These are phyloP conservation scores for Amblyopsis rosae DNA, from an alignment of 2,113 vertebrate genomes.

Conservation along the genomic window DNA sequence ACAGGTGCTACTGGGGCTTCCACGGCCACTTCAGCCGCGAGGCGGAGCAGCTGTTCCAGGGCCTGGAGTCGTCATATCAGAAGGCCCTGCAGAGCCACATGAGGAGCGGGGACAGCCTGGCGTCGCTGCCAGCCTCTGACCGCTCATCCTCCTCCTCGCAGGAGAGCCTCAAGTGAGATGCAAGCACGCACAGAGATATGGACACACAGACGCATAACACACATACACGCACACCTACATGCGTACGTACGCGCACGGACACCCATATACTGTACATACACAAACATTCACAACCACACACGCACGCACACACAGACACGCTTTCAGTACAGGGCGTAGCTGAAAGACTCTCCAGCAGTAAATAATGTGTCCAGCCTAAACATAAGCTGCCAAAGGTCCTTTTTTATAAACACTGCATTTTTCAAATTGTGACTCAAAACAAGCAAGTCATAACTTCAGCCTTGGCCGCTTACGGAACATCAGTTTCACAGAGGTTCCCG, in stretches of 20 bases:
- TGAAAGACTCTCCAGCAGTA: too few species aligned
- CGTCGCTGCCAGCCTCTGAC: conserved; percentile 91
- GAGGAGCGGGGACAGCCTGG: conserved; percentile 85
- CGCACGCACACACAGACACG: too few species aligned
- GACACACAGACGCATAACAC: too few species aligned
- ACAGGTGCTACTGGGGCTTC: conserved; percentile 90
- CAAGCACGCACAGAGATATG: not conserved
- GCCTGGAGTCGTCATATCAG: conserved; percentile 91
- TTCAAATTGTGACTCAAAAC: too few species aligned
- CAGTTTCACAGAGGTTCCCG: too few species aligned
- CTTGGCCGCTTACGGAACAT: too few species aligned
- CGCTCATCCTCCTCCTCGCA: conserved; percentile 95
- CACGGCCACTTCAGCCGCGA: conserved; percentile 89
- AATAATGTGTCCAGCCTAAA: too few species aligned
- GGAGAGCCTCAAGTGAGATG: conserved; percentile 93
- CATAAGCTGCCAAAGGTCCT: too few species aligned
- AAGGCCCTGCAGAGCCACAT: conserved; percentile 90
- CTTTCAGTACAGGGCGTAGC: too few species aligned
- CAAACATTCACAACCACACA: too few species aligned
- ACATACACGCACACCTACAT: not conserved
- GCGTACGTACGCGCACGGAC: not conserved
- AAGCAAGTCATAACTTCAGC: too few species aligned
- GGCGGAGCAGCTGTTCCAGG: conserved; percentile 90
- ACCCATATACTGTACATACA: not conserved
- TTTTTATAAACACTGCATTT: too few species aligned